Conservation (phyloP, 2,888 invertebrate genomes). For the Eremobia ochroleuca region DNA sequence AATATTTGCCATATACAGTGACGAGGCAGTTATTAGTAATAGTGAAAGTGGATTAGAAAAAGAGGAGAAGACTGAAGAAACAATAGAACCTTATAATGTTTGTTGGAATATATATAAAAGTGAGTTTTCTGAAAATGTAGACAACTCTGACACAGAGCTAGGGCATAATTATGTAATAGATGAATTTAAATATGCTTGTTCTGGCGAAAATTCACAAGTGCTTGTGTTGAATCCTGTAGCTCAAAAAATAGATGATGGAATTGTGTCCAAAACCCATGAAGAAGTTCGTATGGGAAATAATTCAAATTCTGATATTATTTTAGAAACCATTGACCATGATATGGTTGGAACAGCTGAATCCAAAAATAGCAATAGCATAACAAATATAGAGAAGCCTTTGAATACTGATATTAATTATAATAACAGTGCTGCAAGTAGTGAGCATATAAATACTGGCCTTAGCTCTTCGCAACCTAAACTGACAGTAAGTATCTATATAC, state of each 20-base stretch:
- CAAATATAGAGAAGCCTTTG: constrained; percentile 15
- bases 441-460: constrained; percentile 9
- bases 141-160: constrained; percentile 17
- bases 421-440: constrained; percentile 22
- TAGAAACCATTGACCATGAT: constrained; percentile 47
- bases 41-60: constrained; percentile 49
- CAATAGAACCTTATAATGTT: constrained; percentile 52
- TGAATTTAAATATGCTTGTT: constrained; percentile 16
- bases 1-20: constrained; percentile 79
- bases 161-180: constrained; percentile 10
- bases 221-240: constrained; percentile 13
- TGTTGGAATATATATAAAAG: constrained; percentile 63
- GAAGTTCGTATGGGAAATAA: constrained; percentile 37
- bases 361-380: constrained; percentile 22
- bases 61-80: constrained; percentile 50
- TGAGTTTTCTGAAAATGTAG: constrained; percentile 28
- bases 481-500: constrained; percentile 47
- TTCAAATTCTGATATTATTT: constrained; percentile 38
- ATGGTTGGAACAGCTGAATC: constrained; percentile 41
- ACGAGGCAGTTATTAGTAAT: constrained; percentile 58
- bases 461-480: constrained; percentile 13
- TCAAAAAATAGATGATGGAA: constrained; percentile 18
- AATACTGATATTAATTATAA: constrained; percentile 30
- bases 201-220: constrained; percentile 4
- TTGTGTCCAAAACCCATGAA: constrained; percentile 8